Evolutionary conservation across 2,113 vertebrate species (phyloP).

Genomic region (Cebidichthys violaceus): DNA sequence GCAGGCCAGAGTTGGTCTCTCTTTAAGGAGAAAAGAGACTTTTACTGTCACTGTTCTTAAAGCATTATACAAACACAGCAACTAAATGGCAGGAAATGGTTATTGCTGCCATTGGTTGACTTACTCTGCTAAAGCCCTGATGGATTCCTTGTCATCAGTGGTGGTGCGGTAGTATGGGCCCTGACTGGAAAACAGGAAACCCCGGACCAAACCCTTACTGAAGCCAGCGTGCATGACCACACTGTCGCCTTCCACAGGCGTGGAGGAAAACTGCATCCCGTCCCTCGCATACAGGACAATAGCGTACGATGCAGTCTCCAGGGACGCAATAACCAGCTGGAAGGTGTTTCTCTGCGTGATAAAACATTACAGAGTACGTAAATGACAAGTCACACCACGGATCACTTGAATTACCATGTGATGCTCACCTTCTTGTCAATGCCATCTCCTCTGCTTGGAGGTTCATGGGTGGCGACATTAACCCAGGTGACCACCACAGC

Average conservation of each 20-base stretch:
- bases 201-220: slow-evolving; percentile 84
- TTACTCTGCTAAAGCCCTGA: slow-evolving; percentile 89
- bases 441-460: slow-evolving; percentile 61
- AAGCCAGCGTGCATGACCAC: slow-evolving; percentile 87
- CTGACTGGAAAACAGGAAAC: slow-evolving; percentile 82
- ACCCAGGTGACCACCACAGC: slow-evolving; percentile 90
- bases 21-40: slow-evolving; percentile 67
- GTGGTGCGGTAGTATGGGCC: slow-evolving; percentile 88
- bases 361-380: slow-evolving; percentile 21
- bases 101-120: slow-evolving; percentile 41
- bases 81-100: neutral
- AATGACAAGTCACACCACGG: neutral
- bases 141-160: slow-evolving; percentile 82
- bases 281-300: slow-evolving; percentile 92
- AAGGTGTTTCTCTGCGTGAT: slow-evolving; percentile 93
- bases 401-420: neutral
- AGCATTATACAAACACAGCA: neutral
- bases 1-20: slow-evolving; percentile 90
- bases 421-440: slow-evolving; percentile 83
- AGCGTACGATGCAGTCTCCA: slow-evolving; percentile 87
- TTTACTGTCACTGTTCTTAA: neutral
- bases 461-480: slow-evolving; percentile 80
- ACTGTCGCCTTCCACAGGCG: slow-evolving; percentile 71
- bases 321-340: slow-evolving; percentile 91
- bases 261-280: slow-evolving; percentile 87